phyloP scores from a whole-genome alignment of 2,797 vertebrate species.

The Vespertilio murinus region DNA sequence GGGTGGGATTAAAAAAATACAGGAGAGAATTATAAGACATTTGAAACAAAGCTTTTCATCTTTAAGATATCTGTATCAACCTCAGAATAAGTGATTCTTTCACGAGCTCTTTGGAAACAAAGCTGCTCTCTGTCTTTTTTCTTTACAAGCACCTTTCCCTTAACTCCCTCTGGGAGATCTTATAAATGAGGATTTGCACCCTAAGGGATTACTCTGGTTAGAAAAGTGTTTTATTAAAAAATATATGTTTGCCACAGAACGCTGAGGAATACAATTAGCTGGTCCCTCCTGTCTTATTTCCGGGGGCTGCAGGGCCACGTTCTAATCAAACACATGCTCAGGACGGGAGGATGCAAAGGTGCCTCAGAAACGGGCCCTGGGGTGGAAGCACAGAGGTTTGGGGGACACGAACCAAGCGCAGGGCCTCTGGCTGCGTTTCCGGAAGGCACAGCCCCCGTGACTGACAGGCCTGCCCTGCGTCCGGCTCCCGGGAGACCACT shows the following conservation, averaged over 20 bases:
- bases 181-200: conserved; percentile 84
- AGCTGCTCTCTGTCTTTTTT: conserved; percentile 63
- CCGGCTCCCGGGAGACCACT: not conserved
- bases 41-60: conserved; percentile 61
- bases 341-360: conserved; percentile 75
- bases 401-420: accelerated
- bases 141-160: conserved; percentile 74
- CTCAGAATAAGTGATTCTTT: conserved; percentile 71
- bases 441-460: not conserved
- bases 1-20: conserved; percentile 15
- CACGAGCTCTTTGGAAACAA: conserved; percentile 70
- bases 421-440: not conserved
- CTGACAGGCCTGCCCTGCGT: not conserved
- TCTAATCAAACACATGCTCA: conserved; percentile 85
- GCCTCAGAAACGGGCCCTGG: conserved; percentile 25
- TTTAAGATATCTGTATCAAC: conserved; percentile 46
- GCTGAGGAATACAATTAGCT: conserved; percentile 82
- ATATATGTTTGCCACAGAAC: conserved; percentile 77
- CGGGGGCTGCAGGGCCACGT: conserved; percentile 77
- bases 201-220: conserved; percentile 81
- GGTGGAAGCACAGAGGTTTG: not conserved
- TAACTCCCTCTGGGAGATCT: conserved; percentile 80
- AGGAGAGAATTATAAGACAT: conserved; percentile 68
- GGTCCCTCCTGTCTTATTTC: conserved; percentile 75
- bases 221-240: conserved; percentile 82